Percentiles rank a stretch among this genome's conserved stretches.
Evolutionary conservation across 2,797 vertebrate genomes (phyloP).

Genomic region (Peromyscus attwateri): DNA sequence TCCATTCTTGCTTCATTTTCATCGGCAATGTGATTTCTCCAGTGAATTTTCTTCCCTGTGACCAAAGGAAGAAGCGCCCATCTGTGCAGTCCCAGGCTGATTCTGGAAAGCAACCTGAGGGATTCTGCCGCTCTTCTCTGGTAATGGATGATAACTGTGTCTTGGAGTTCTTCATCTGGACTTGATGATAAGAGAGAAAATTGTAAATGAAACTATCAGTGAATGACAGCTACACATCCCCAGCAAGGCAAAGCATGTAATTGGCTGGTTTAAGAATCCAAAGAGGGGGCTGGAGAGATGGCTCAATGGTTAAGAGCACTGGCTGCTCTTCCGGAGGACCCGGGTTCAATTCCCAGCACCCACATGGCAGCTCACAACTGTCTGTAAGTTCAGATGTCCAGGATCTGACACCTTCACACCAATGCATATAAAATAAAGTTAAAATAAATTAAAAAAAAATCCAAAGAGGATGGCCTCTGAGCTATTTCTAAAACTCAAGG

Average conservation of each 20-base stretch:
- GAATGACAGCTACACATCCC: not conserved
- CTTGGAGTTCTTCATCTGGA: not conserved
- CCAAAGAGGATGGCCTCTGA: not conserved
- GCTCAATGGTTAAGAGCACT: no score
- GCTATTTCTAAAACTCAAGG: not conserved
- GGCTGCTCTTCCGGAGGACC: no score
- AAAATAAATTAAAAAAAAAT: no score
- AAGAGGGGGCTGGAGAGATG: no score
- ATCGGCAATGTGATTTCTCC: constrained; percentile 63
- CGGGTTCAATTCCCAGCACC: no score
- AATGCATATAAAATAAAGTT: no score
- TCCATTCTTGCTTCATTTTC: constrained; percentile 45
- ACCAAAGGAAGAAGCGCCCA: constrained; percentile 46
- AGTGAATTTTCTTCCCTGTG: not conserved
- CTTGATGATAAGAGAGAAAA: constrained; percentile 15
- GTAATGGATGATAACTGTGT: not conserved
- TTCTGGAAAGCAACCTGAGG: not conserved
- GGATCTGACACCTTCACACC: no score
- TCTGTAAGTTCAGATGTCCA: no score
- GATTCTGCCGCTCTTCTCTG: not conserved
- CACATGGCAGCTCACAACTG: no score
- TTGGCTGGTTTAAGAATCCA: not conserved
- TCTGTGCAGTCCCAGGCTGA: not conserved
- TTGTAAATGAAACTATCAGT: constrained; percentile 8
- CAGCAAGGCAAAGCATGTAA: not conserved